Percentiles rank a stretch among this genome's conserved stretches.
These are phyloP conservation scores for Atta colombica DNA, from an alignment of 1,140 invertebrate species.

Conservation along the genomic window DNA sequence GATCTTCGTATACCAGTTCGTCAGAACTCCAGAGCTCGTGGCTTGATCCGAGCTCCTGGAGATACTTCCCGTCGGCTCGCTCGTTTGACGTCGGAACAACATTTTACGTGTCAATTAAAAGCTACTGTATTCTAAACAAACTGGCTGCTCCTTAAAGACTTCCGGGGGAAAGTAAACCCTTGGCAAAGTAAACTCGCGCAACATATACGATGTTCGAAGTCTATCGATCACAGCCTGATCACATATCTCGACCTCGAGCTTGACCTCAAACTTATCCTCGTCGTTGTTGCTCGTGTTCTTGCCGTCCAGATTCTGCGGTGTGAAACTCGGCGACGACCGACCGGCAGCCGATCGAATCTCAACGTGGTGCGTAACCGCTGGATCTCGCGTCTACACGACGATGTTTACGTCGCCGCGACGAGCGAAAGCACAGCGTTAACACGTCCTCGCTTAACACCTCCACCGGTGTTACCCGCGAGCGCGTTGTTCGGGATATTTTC, in stretches of 20 bases:
- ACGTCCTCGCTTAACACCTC: constrained; percentile 46
- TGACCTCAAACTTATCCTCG: neutral
- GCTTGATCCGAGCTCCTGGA: constrained; percentile 70
- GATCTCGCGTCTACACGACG: constrained; percentile 7
- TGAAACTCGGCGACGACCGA: neutral
- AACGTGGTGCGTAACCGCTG: neutral
- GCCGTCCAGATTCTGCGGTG: neutral
- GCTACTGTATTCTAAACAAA: constrained; percentile 1
- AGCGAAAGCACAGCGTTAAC: constrained; percentile 27
- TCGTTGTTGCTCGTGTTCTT: neutral
- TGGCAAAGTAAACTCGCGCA: neutral
- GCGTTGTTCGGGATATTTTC: constrained; percentile 38
- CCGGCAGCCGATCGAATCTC: neutral
- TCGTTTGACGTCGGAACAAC: constrained; percentile 82
- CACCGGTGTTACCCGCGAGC: constrained; percentile 38
- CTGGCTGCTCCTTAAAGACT: neutral
- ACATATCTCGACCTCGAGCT: neutral
- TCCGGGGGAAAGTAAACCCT: neutral
- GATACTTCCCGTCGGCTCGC: constrained; percentile 79
- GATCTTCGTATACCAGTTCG: constrained; percentile 86
- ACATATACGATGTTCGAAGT: neutral
- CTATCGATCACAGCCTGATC: neutral
- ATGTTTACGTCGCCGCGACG: constrained; percentile 22
- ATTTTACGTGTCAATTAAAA: constrained; percentile 41
- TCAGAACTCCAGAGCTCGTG: constrained; percentile 80